phyloP scores from a whole-genome alignment of 2,797 vertebrate genomes.

The Catharus ustulatus region DNA sequence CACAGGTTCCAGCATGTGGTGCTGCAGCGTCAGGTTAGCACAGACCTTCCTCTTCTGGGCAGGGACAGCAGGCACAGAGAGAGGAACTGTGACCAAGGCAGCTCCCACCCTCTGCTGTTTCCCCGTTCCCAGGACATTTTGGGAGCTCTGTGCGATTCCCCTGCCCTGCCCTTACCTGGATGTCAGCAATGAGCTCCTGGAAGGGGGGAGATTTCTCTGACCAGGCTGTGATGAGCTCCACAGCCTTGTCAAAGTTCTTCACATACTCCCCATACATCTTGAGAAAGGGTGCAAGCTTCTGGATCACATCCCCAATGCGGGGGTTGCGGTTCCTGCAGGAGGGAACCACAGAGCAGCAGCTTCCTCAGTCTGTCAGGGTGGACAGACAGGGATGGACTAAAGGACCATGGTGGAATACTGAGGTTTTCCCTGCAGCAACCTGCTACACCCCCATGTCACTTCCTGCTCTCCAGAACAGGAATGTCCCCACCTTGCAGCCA shows the following conservation, averaged over 20 bases:
- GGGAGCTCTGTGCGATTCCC: accelerated
- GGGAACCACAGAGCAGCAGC: background rate
- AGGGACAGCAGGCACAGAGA: background rate
- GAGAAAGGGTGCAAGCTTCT: slow-evolving; percentile 88
- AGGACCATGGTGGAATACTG: accelerated
- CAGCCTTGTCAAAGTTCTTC: slow-evolving; percentile 86
- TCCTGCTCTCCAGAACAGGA: background rate
- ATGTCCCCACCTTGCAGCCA: background rate
- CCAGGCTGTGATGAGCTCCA: slow-evolving; percentile 85
- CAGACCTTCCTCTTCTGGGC: slow-evolving; percentile 78
- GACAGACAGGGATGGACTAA: background rate
- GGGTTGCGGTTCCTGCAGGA: slow-evolving; percentile 78
- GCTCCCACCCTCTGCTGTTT: background rate
- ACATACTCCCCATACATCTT: slow-evolving; percentile 91
- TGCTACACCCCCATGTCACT: background rate
- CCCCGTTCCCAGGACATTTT: background rate
- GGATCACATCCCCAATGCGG: slow-evolving; percentile 84
- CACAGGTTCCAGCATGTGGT: slow-evolving; percentile 80
- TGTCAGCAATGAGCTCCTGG: slow-evolving; percentile 81
- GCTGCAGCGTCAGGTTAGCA: slow-evolving; percentile 77
- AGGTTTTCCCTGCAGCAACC: background rate
- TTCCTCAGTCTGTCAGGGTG: background rate
- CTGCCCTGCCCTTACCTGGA: slow-evolving; percentile 75
- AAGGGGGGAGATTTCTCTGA: slow-evolving; percentile 82
- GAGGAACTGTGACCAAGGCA: background rate